Evolutionary conservation across 2,113 vertebrate genomes (phyloP).

Genomic region (Pagrus major): DNA sequence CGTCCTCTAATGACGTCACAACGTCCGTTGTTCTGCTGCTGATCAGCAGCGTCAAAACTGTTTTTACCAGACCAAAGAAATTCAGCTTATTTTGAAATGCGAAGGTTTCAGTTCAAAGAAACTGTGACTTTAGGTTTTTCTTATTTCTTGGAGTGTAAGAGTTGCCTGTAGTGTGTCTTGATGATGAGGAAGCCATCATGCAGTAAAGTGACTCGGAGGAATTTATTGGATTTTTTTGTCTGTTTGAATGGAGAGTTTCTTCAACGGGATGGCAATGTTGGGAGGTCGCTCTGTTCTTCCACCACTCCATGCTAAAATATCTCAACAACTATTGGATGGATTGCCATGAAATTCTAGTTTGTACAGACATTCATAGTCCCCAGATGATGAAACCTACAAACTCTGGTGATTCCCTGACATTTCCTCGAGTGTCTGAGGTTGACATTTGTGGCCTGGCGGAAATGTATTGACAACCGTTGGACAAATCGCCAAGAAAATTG

Average conservation of each 20-base stretch:
- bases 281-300: not conserved
- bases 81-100: not conserved
- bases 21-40: constrained; percentile 10
- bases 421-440: not conserved
- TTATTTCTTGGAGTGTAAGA: constrained; percentile 11
- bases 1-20: not conserved
- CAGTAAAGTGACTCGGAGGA: not conserved
- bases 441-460: not conserved
- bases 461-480: not conserved
- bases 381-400: not conserved
- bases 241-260: not conserved
- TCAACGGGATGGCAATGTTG: not conserved
- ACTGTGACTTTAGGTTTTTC: not conserved
- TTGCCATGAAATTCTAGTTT: too few species aligned
- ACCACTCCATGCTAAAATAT: not conserved
- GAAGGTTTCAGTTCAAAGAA: not conserved
- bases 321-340: not conserved
- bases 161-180: not conserved
- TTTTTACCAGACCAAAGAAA: not conserved
- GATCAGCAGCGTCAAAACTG: constrained; percentile 23
- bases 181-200: constrained; percentile 15
- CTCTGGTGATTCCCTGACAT: not conserved
- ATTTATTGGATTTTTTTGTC: constrained; percentile 6
- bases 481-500: not conserved
- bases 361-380: not conserved